A percentile compares a stretch with the other conserved stretches of the same genome.
Conservation (phyloP, 1,140 invertebrate species). For the Manduca sexta region DNA sequence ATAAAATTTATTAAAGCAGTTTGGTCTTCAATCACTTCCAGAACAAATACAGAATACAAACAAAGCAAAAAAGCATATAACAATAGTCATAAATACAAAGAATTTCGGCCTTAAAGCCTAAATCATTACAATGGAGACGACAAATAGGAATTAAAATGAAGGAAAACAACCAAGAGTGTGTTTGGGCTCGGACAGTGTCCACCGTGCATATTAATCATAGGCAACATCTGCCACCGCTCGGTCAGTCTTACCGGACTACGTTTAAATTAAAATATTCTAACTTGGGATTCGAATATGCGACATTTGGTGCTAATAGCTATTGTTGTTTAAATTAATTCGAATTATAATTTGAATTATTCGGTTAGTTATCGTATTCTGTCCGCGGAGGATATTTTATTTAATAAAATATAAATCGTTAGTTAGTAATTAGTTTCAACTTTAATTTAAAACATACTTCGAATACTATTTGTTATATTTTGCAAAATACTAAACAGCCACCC, state of each 20-base stretch:
- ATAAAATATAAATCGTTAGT: too few species aligned
- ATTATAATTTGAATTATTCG: too few species aligned
- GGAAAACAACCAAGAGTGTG: slow-evolving; percentile 22
- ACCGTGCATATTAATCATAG: slow-evolving; percentile 66
- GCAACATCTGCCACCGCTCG: slow-evolving; percentile 44
- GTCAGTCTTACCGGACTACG: slow-evolving; percentile 31
- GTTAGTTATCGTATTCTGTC: too few species aligned
- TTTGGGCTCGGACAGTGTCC: slow-evolving; percentile 28
- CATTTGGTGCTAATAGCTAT: slow-evolving; percentile 45
- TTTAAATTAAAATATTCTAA: slow-evolving; percentile 61
- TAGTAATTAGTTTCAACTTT: too few species aligned
- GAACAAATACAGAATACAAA: too few species aligned
- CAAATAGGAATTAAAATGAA: slow-evolving; percentile 8
- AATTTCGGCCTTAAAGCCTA: not conserved
- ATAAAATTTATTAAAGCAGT: too few species aligned
- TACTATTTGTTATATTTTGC: too few species aligned
- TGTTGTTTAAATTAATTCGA: not conserved
- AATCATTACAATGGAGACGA: not conserved
- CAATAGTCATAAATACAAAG: not conserved
- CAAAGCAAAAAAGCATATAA: too few species aligned
- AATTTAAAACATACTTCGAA: too few species aligned
- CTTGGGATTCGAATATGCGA: slow-evolving; percentile 23
- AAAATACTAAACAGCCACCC: too few species aligned
- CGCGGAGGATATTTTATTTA: too few species aligned
- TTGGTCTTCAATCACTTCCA: too few species aligned